phyloP scores from a whole-genome alignment of 2,888 invertebrate genomes.

The Saturnia pavonia region DNA sequence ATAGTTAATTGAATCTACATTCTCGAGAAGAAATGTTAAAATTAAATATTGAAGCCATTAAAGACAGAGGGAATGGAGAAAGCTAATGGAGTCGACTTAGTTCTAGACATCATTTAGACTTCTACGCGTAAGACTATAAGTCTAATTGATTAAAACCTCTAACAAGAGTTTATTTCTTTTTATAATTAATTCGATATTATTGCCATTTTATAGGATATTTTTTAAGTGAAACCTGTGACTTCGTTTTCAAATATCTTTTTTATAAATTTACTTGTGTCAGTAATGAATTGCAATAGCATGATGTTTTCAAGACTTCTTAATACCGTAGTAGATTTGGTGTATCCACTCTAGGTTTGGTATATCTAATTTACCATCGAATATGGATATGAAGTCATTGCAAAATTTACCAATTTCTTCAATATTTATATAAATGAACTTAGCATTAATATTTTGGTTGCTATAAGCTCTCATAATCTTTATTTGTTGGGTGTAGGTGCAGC shows the following conservation, averaged over 20 bases:
- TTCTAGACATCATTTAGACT: slow-evolving; percentile 3
- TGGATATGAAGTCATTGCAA: too few relatives aligned
- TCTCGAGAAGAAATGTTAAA: background rate
- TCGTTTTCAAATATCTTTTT: background rate
- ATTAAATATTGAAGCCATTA: slow-evolving; percentile 6
- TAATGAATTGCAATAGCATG: too few relatives aligned
- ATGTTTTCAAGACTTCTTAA: too few relatives aligned
- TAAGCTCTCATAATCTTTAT: too few relatives aligned
- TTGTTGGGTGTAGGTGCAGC: background rate
- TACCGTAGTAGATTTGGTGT: too few relatives aligned
- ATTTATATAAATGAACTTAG: too few relatives aligned
- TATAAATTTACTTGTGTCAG: background rate
- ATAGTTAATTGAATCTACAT: background rate
- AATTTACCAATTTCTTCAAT: too few relatives aligned
- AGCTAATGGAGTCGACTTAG: slow-evolving; percentile 2
- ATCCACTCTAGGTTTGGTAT: too few relatives aligned
- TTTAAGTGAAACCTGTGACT: background rate
- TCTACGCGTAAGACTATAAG: background rate
- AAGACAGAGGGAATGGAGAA: background rate
- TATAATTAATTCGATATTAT: background rate
- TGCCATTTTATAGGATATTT: background rate
- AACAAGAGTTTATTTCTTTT: background rate
- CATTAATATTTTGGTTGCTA: too few relatives aligned
- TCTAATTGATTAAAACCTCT: background rate
- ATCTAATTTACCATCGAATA: too few relatives aligned